These are phyloP conservation scores for Columbina picui DNA, from an alignment of 2,113 vertebrate genomes.

Conservation along the genomic window DNA sequence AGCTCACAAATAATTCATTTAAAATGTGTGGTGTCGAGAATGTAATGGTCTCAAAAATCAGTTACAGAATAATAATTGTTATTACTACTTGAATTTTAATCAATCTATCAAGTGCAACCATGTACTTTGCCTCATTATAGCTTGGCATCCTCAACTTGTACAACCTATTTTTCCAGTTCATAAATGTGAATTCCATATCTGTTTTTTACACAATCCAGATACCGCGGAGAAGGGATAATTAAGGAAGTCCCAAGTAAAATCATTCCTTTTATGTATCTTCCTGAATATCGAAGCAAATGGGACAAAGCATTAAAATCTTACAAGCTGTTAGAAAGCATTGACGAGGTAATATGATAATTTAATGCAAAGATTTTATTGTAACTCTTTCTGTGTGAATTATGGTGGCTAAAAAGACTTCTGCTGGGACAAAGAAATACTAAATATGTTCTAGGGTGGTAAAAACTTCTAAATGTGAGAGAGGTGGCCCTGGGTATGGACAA, in stretches of 20 bases:
- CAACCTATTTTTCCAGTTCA: neutral
- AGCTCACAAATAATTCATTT: neutral
- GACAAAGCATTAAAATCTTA: conserved; percentile 69
- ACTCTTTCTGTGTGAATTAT: neutral
- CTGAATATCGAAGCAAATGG: conserved; percentile 69
- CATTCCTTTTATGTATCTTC: conserved; percentile 72
- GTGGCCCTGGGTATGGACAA: neutral
- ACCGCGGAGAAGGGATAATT: conserved; percentile 72
- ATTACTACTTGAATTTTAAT: neutral
- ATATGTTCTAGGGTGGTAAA: too few species aligned
- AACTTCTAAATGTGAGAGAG: neutral
- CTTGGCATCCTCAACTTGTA: neutral
- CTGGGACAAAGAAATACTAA: neutral
- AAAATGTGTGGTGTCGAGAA: neutral
- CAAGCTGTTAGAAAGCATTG: conserved; percentile 63
- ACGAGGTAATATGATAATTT: conserved; percentile 56
- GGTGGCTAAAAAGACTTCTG: neutral
- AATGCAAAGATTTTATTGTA: neutral
- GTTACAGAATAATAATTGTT: neutral
- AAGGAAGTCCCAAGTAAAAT: conserved; percentile 60
- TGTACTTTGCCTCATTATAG: neutral
- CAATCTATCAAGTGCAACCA: neutral
- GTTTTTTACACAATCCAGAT: conserved; percentile 47
- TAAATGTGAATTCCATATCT: neutral
- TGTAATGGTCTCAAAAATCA: neutral